These are phyloP conservation scores for Hippoglossus stenolepis DNA, from an alignment of 2,113 vertebrate genomes.

Conservation along the genomic window DNA sequence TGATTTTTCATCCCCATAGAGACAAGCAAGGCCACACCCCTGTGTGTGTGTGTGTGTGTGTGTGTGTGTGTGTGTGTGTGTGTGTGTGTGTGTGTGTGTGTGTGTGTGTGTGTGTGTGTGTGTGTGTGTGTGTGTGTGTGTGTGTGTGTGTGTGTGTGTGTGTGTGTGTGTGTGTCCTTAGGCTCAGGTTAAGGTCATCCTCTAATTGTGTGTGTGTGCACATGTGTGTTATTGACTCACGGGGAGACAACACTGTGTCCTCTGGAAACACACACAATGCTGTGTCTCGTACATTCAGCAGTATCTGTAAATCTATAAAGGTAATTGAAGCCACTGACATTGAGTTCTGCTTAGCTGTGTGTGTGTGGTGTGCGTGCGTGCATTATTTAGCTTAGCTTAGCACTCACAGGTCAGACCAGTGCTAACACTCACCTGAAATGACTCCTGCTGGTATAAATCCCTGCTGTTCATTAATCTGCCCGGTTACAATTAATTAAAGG, in stretches of 20 bases:
- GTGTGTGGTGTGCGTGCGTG: background rate
- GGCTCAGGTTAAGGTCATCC: conserved; percentile 64
- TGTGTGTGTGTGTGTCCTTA: background rate
- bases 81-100: background rate
- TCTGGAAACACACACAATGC: conserved; percentile 1
- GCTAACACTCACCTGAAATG: too few relatives aligned
- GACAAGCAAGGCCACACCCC: conserved; percentile 12
- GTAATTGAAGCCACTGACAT: conserved; percentile 49
- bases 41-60: background rate
- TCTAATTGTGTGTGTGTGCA: conserved; percentile 20
- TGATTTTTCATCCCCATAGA: conserved; percentile 27
- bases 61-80: conserved; percentile 2
- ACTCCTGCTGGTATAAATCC: too few relatives aligned
- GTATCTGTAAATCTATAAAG: conserved; percentile 24
- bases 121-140: background rate
- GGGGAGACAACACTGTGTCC: conserved; percentile 1
- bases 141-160: conserved; percentile 14
- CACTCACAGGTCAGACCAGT: too few relatives aligned
- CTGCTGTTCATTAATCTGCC: too few relatives aligned
- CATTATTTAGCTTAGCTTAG: too few relatives aligned
- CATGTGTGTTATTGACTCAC: conserved; percentile 32
- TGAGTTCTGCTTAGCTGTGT: conserved; percentile 49
- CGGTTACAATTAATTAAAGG: too few relatives aligned
- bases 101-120: background rate
- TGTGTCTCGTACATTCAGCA: conserved; percentile 57